Evolutionary conservation across 2,888 invertebrate species (phyloP).

Genomic region (Folsomia candida): DNA sequence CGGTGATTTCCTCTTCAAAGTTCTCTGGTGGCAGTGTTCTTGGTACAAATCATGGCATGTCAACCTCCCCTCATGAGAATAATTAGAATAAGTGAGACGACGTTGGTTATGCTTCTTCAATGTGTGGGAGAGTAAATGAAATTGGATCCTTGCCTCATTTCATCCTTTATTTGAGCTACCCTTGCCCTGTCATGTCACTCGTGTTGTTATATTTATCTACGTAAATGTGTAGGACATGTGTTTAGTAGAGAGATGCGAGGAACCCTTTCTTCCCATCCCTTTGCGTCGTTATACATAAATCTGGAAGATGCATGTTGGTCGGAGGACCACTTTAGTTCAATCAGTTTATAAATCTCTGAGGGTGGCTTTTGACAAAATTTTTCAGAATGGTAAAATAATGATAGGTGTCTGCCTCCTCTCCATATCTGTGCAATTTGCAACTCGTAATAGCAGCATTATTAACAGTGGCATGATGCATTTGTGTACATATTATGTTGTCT

Average conservation of each 20-base stretch:
- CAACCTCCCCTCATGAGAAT: neutral
- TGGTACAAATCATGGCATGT: neutral
- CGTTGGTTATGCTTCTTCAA: neutral
- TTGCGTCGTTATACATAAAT: slow-evolving; percentile 7
- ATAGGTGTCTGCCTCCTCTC: too few species aligned
- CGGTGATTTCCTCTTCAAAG: too few species aligned
- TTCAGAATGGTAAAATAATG: too few species aligned
- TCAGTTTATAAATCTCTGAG: neutral
- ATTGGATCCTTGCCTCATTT: slow-evolving; percentile 12
- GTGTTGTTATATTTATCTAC: neutral
- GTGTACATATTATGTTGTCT: too few species aligned
- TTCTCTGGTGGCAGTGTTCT: too few species aligned
- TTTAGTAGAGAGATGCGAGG: neutral
- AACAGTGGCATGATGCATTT: neutral
- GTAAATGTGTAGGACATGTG: neutral
- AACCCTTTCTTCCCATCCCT: neutral
- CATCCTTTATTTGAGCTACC: slow-evolving; percentile 6
- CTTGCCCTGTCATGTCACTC: slow-evolving; percentile 20
- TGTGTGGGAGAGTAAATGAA: slow-evolving; percentile 26
- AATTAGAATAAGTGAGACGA: neutral
- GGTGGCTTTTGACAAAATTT: neutral
- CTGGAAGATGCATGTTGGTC: neutral
- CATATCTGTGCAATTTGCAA: neutral
- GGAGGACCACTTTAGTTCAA: neutral
- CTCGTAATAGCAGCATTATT: neutral